Evolutionary conservation across 2,113 vertebrate genomes (phyloP).

Genomic region (Otus sunia): DNA sequence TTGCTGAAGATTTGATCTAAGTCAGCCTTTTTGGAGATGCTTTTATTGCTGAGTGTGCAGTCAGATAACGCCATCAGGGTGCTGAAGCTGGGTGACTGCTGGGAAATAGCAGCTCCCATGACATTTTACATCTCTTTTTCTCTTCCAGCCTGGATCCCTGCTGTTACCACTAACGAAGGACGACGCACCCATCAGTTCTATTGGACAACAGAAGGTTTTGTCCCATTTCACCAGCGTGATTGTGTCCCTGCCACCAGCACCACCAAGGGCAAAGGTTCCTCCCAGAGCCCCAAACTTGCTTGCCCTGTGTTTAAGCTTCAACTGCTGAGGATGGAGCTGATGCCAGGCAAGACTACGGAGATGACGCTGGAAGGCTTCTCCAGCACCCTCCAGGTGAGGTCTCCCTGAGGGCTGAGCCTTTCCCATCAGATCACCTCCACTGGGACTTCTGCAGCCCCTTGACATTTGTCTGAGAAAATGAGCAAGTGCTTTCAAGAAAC

Average conservation of each 20-base stretch:
- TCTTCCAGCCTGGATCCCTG: constrained; percentile 71
- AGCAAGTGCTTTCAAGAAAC: background rate
- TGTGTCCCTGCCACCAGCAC: background rate
- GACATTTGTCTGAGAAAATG: background rate
- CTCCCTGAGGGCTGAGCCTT: background rate
- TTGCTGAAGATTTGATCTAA: background rate
- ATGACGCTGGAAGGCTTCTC: constrained; percentile 80
- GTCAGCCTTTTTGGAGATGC: background rate
- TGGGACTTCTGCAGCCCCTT: background rate
- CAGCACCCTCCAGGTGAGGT: constrained; percentile 75
- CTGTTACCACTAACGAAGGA: constrained; percentile 81
- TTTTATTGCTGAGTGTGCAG: background rate
- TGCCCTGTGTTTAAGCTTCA: constrained; percentile 75
- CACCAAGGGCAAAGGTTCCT: background rate
- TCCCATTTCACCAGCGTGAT: background rate
- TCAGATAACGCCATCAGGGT: accelerated
- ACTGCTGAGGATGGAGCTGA: constrained; percentile 74
- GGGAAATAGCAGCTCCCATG: background rate
- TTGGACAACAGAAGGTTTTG: constrained; percentile 76
- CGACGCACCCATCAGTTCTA: constrained; percentile 74
- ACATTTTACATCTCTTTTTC: background rate
- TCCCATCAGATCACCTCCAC: background rate
- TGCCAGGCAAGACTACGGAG: constrained; percentile 74
- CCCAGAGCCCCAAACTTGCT: background rate
- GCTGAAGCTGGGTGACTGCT: background rate